Evolutionary conservation across 2,888 invertebrate species (phyloP), one percentile per base, ranked within the genome.

Genomic region (Mythimna loreyi): DNA sequence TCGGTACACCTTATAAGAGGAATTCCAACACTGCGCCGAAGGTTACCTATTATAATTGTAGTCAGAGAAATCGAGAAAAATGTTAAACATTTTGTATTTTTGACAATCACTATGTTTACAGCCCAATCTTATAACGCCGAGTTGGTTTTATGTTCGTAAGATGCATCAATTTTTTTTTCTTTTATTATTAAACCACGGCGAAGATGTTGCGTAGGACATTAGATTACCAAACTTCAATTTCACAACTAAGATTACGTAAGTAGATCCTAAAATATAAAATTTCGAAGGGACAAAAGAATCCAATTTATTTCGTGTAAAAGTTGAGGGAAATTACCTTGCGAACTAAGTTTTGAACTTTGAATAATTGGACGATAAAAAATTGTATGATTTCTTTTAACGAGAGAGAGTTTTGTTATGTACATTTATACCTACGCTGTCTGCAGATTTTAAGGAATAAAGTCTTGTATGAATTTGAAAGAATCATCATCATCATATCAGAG

Each of bases 371-470:
- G 67, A 65, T 72, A 72, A 81, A 80, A 78, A 73, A 61, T 73
- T 82, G 67, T 80, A 66, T 58, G 80, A 81, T 67, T 82, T 79
- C 76, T 82, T 82, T 67, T 70, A 72, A 81, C 71, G 64, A 71
- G 66, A 40, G 19, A 9, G 33, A 43, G 64, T 30, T 65, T 56
- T 66, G 49, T 67, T 66, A 57, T 49, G 33, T 11, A 11, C 1
- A 40, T 16, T 4, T 40, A 16, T 16, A 19, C 16, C 16, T 9
- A 60, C 11, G 8, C 4, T 52, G 19, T 43, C 1, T 9, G 13
- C 0, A 9, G 11, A 50, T 40, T 58, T 33, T 6, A 5, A 8
- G 6, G n/a, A 50, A 23, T 1, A 28, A n/a, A 53, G 9, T 5
- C 50, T 52, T 3, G 5, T 16, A 0, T 40, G 3, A 5, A 11